phyloP scores from a whole-genome alignment of 2,113 vertebrate species.

The Ptilonorhynchus violaceus region DNA sequence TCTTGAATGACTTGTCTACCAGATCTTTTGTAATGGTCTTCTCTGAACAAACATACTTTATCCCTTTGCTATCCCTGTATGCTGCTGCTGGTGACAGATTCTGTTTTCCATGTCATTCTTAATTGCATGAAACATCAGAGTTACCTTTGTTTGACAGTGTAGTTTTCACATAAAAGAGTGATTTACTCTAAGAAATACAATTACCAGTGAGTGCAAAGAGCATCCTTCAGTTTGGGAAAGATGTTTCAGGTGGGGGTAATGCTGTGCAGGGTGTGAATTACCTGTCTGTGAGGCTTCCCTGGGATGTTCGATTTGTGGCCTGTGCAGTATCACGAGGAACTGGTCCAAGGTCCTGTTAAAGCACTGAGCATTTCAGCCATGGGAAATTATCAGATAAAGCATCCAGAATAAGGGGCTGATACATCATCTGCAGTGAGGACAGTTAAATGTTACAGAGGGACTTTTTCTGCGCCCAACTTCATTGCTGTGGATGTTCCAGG shows the following conservation, averaged over 20 bases:
- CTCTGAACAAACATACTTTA: not conserved
- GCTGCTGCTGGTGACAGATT: not conserved
- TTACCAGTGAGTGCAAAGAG: not conserved
- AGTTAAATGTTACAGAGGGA: not conserved
- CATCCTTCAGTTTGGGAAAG: not conserved
- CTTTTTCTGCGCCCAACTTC: not conserved
- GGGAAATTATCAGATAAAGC: not conserved
- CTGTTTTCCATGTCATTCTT: not conserved
- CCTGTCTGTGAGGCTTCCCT: not conserved
- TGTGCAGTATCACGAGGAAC: rapidly evolving
- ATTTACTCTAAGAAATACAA: not conserved
- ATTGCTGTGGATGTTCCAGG: not conserved
- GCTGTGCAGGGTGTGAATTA: not conserved
- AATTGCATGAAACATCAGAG: not conserved
- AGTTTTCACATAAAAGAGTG: not conserved
- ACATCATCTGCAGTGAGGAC: not conserved
- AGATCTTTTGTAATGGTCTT: not conserved
- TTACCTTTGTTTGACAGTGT: not conserved
- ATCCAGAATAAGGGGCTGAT: not conserved
- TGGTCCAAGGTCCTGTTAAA: not conserved
- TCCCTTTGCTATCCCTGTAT: not conserved
- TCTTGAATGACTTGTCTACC: not conserved
- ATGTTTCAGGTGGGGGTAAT: not conserved
- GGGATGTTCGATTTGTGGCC: rapidly evolving
- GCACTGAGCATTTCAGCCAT: not conserved